Conservation (phyloP, 2,797 vertebrate species). For the Pangasius mekongensis region DNA sequence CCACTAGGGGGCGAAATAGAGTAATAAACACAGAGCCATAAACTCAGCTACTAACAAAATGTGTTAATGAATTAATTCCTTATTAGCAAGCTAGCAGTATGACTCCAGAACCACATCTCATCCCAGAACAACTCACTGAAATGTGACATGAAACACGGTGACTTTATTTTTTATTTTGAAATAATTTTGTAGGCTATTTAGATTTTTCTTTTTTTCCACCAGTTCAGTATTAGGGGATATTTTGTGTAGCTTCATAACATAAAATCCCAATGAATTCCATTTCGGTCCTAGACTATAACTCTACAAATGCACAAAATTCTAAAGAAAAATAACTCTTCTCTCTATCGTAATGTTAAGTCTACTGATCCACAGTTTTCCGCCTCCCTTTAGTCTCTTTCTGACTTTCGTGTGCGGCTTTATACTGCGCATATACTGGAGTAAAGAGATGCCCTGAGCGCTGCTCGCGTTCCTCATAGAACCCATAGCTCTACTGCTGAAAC, state of each 20-base stretch:
- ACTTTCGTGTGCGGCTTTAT: not conserved
- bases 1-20: not conserved
- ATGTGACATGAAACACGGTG: not conserved
- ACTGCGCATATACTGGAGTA: not conserved
- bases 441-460: not conserved
- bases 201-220: not conserved
- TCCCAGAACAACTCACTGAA: not conserved
- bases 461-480: not conserved
- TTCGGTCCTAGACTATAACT: not conserved
- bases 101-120: not conserved
- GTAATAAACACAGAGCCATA: not conserved
- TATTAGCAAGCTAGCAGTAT: not conserved
- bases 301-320: not conserved
- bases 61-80: not conserved
- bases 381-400: not conserved
- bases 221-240: not conserved
- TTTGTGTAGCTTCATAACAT: not conserved
- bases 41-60: not conserved
- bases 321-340: too few species aligned
- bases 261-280: not conserved
- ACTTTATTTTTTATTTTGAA: not conserved
- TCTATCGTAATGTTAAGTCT: not conserved
- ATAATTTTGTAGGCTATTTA: not conserved
- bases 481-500: not conserved
- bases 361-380: not conserved